A percentile compares a stretch with the other conserved stretches of the same genome.
Evolutionary conservation across 2,888 invertebrate genomes (phyloP).

Genomic region (Chrysomela aeneicollis): DNA sequence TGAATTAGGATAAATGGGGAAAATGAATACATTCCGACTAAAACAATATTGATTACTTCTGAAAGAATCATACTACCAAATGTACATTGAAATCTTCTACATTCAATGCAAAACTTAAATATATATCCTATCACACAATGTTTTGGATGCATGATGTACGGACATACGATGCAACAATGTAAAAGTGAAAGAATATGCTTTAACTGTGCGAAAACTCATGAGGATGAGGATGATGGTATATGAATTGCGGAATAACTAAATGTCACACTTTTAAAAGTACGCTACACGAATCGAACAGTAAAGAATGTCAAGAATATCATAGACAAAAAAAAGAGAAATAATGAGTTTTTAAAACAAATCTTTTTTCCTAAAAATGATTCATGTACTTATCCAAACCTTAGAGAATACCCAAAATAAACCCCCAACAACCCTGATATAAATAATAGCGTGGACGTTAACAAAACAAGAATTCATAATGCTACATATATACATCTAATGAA

Average conservation of each 20-base stretch:
- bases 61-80: not conserved
- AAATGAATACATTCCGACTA: too few species aligned
- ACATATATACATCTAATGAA: too few species aligned
- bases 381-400: not conserved
- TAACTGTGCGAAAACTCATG: not conserved
- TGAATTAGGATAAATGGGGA: not conserved
- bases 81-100: not conserved
- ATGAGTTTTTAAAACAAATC: conserved; percentile 7
- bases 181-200: conserved; percentile 5
- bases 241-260: not conserved
- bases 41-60: not conserved
- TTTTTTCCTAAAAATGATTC: not conserved
- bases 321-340: conserved; percentile 3
- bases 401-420: not conserved
- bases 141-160: conserved; percentile 16
- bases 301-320: conserved; percentile 7
- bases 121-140: conserved; percentile 19
- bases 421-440: too few species aligned
- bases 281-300: not conserved
- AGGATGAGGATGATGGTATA: not conserved
- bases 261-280: not conserved
- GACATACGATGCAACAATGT: conserved; percentile 20
- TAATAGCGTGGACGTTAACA: not conserved
- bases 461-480: not conserved
- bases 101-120: not conserved